Evolutionary conservation across 2,113 vertebrate species (phyloP), one percentile per base, ranked within the genome.

Genomic region (Hoplias malabaricus): DNA sequence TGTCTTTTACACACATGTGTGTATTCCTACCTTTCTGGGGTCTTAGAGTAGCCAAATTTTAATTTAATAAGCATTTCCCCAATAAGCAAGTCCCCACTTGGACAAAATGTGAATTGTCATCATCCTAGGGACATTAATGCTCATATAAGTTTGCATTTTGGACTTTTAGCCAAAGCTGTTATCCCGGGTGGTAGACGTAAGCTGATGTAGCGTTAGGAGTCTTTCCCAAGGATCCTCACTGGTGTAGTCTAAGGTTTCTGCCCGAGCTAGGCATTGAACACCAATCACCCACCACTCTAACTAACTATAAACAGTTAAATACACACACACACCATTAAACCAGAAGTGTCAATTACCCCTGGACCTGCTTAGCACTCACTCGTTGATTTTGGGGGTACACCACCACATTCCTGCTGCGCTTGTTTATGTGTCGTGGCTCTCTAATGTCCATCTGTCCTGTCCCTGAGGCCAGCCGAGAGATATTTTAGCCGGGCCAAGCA

Each of bases 391-490:
- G 62, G 69, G 63, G 84, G 77, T 85, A 90, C 83, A 92, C 80
- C 80, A 88, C 86, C 4, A 92, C 90, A 93, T 93, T 93, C 92
- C 88, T 85, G 38, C 68, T 42, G 67, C 21, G 76, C 43, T 61
- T 85, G 81, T 87, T 84, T 83, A 53, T 83, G 62, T 77, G 73
- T 67, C 33, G 56, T 33, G 68, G 25, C 40, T 56, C 62, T 13
- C 75, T 76, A 16, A 14, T 56, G 40, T 53, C 33, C 63, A 54
- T 68, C 70, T 65, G 66, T 73, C 34, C 63, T 63, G 57, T 53
- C 25, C 14, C 0, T 46, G n/a, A 54, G 50, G 16, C n/a, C 36
- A 74, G 21, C 13, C 65, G 40, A 5, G 42, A 70, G 63, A 36
- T 65, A 34, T 69, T 43, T 19, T 14, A 50, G 34, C 57, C 23